Conservation (phyloP, 2,113 vertebrate genomes). For the Recurvirostra avosetta region DNA sequence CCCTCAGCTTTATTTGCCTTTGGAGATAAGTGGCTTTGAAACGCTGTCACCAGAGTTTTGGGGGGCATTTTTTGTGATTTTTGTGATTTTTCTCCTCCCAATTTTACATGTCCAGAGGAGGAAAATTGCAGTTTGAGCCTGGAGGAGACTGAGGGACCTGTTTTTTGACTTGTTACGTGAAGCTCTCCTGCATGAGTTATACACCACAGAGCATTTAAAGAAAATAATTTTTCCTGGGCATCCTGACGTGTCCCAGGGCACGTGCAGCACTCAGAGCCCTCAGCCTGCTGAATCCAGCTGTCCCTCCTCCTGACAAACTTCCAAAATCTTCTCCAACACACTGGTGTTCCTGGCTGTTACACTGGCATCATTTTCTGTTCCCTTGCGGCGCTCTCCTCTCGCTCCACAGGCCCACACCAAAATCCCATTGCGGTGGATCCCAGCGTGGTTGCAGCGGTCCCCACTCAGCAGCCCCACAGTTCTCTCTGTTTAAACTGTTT, state of each 20-base stretch:
- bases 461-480: background rate
- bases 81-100: background rate
- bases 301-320: background rate
- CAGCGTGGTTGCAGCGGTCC: fast-evolving
- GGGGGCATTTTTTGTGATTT: background rate
- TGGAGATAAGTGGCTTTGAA: background rate
- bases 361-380: background rate
- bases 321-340: background rate
- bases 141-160: fast-evolving
- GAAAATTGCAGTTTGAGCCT: background rate
- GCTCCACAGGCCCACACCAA: background rate
- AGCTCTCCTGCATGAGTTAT: background rate
- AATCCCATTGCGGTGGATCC: fast-evolving
- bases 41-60: background rate
- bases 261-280: fast-evolving
- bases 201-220: background rate
- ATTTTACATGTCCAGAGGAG: background rate
- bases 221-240: background rate
- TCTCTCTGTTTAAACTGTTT: background rate
- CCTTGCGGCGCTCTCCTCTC: background rate
- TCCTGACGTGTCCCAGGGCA: background rate
- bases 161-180: fast-evolving
- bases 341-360: fast-evolving
- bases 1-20: background rate
- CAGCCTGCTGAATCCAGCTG: background rate